phyloP scores from a whole-genome alignment of 2,797 vertebrate species.

The Sebastes oblongus region DNA sequence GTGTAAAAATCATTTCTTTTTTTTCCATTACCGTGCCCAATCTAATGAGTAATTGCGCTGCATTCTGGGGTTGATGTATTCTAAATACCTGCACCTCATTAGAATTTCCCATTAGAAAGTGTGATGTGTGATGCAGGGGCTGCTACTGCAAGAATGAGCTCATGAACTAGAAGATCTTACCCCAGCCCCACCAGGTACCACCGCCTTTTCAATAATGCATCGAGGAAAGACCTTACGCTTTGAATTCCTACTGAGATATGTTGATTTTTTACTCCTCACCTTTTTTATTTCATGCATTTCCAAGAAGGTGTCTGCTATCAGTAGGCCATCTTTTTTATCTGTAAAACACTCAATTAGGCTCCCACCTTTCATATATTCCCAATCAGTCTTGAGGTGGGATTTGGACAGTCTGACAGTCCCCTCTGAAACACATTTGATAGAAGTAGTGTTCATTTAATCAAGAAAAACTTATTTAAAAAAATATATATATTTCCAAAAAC shows the following conservation, averaged over 20 bases:
- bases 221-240: constrained; percentile 18
- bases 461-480: not conserved
- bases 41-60: constrained; percentile 48
- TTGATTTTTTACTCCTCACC: constrained; percentile 28
- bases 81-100: constrained; percentile 54
- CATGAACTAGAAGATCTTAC: constrained; percentile 23
- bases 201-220: constrained; percentile 49
- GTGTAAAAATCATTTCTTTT: constrained; percentile 15
- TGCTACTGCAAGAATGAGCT: constrained; percentile 20
- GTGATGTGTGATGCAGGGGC: not conserved
- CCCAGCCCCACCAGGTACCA: not conserved
- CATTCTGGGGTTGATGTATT: constrained; percentile 33
- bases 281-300: constrained; percentile 19
- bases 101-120: constrained; percentile 43
- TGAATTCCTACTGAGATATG: constrained; percentile 28
- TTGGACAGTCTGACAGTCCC: not conserved
- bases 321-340: not conserved
- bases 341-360: constrained; percentile 17
- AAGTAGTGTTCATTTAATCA: not conserved
- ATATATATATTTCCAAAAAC: not conserved
- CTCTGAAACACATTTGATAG: not conserved
- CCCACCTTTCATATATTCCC: not conserved
- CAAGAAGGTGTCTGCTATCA: not conserved
- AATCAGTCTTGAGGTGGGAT: not conserved
- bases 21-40: constrained; percentile 11